Evolutionary conservation across 2,797 vertebrate genomes (phyloP).

Genomic region (Pagetopsis macropterus): DNA sequence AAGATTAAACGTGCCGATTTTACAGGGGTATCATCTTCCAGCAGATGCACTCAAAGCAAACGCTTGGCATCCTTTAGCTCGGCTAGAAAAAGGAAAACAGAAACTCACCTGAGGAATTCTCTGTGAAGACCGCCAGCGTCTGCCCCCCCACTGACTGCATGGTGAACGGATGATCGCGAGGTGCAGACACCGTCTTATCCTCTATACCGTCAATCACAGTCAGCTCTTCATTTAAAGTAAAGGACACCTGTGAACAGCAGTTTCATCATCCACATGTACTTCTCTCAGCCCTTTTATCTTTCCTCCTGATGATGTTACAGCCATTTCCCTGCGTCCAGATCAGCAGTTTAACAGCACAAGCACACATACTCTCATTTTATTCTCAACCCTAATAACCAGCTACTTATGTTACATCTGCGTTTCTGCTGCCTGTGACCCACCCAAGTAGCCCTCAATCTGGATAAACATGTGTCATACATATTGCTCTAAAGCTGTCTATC

Average conservation of each 20-base stretch:
- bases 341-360: background rate
- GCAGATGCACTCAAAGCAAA: conserved; percentile 16
- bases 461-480: too few species aligned
- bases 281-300: background rate
- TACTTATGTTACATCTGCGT: too few species aligned
- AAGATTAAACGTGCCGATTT: background rate
- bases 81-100: background rate
- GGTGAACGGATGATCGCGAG: conserved; percentile 95
- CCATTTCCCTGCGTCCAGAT: background rate
- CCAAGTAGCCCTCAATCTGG: too few species aligned
- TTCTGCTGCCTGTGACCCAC: too few species aligned
- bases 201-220: conserved; percentile 90
- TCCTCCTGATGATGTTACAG: background rate
- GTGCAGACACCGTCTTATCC: conserved; percentile 91
- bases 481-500: too few species aligned
- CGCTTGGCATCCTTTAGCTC: background rate
- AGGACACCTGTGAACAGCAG: conserved; percentile 89
- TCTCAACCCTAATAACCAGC: too few species aligned
- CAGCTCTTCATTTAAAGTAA: conserved; percentile 97
- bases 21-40: background rate
- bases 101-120: conserved; percentile 83
- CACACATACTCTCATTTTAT: background rate
- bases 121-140: conserved; percentile 94
- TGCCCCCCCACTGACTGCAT: conserved; percentile 97
- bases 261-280: background rate